Evolutionary conservation across 2,888 invertebrate genomes (phyloP), one percentile per base, ranked within the genome.

Genomic region (Thera obeliscata): DNA sequence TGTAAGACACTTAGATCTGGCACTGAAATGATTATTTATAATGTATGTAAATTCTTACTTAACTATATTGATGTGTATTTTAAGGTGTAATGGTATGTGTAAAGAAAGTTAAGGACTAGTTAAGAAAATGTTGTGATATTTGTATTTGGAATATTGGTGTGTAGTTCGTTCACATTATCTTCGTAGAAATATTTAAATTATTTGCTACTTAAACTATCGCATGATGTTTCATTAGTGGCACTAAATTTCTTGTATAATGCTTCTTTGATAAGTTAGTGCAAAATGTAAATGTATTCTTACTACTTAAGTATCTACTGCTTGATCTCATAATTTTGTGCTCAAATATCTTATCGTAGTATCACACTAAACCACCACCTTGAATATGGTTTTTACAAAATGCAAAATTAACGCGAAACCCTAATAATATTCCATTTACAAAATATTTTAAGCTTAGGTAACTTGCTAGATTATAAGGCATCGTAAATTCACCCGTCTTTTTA

Each of bases 41-140:
- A 59, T 59, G 52, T 58, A 78, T 89, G 87, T 91, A 91, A 86
- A 88, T 87, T 86, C 83, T 83, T 87, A 89, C 84, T 88, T 87
- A 89, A 87, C 79, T 87, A 87, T 91, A 87, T 91, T 84, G 85
- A 88, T 91, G 90, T 91, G 84, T 90, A 90, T 84, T 73, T 74
- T 90, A 88, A 89, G 87, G 83, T 86, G 50, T 63, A 52, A 89
- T 88, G 81, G 58, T 66, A 89, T 88, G 81, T 93, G 89, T 92
- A 92, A 91, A 91, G 86, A 90, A 83, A 86, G 81, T 80, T 88
- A 88, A 87, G 84, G 83, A 79, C 78, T 86, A 83, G 75, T 76
- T 91, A 92, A 92, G 91, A 83, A 85, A 93, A 92, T 93, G 90
- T 91, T 92, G 93, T 93, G 93, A 93, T 93, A 93, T 93, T 93